A percentile compares a stretch with the other conserved stretches of the same genome.
Conservation (phyloP, 2,888 invertebrate species). For the Candidula unifasciata region DNA sequence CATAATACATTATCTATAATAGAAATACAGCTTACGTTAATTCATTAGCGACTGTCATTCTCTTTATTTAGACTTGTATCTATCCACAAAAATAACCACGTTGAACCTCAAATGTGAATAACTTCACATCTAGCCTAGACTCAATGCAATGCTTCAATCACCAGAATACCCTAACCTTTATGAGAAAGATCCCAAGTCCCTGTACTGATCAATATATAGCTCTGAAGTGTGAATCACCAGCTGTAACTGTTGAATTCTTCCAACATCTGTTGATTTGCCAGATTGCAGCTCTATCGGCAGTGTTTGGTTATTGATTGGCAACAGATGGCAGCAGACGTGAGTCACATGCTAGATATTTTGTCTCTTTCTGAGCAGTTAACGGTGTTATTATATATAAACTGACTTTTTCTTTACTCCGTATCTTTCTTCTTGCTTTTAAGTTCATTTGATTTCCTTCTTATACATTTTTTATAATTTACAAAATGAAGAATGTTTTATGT, state of each 20-base stretch:
- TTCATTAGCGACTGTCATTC: background rate
- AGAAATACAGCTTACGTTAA: background rate
- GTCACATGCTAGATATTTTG: background rate
- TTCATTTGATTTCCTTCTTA: no score
- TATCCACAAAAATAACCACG: background rate
- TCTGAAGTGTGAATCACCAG: background rate
- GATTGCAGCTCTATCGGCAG: background rate
- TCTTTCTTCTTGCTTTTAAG: background rate
- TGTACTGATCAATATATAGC: conserved; percentile 1
- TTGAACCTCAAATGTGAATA: background rate
- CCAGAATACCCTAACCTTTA: background rate
- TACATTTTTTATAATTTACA: no score
- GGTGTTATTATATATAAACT: background rate
- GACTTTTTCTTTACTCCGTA: background rate
- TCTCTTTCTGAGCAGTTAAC: background rate
- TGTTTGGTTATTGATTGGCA: conserved; percentile 10
- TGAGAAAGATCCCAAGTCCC: background rate
- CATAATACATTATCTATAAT: no score
- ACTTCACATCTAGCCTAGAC: background rate
- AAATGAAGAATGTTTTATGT: no score
- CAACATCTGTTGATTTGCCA: background rate
- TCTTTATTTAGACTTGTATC: background rate
- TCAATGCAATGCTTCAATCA: background rate
- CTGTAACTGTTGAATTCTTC: background rate
- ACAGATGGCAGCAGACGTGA: conserved; percentile 3